Percentiles rank a stretch among this genome's conserved stretches.
These are phyloP conservation scores for Diacarnus erythraeanus DNA, from an alignment of 37 sponge, comb jelly and placozoan genomes.

Conservation along the genomic window DNA sequence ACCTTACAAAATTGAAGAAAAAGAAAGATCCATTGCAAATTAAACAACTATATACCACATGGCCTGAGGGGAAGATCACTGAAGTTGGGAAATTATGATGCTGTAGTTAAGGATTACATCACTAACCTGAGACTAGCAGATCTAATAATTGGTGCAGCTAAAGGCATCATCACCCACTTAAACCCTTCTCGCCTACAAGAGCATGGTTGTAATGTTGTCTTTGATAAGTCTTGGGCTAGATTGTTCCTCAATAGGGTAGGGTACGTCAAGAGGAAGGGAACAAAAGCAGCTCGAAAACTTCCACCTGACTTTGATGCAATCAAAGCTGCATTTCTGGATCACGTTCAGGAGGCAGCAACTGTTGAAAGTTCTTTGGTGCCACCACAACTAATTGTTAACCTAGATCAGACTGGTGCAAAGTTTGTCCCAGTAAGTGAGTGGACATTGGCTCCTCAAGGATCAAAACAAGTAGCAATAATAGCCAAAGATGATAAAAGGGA, in stretches of 20 bases:
- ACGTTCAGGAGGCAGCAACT: neutral
- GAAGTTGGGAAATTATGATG: neutral
- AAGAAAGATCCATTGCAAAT: neutral
- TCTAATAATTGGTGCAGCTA: conserved; percentile 4
- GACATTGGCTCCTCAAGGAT: conserved; percentile 20
- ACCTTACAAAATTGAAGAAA: neutral
- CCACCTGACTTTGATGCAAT: conserved; percentile 19
- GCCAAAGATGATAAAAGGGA: conserved; percentile 30
- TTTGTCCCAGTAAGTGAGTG: conserved; percentile 12
- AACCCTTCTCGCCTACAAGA: neutral
- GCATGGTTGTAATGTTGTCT: conserved; percentile 32
- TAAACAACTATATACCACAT: neutral
- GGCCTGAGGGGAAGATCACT: neutral
- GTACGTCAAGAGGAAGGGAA: conserved; percentile 31
- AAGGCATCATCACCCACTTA: conserved; percentile 8
- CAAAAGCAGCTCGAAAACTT: conserved; percentile 9
- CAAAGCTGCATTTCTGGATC: conserved; percentile 16
- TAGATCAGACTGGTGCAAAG: conserved; percentile 32
- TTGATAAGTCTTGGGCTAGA: conserved; percentile 9
- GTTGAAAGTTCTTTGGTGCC: neutral
- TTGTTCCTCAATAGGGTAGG: neutral
- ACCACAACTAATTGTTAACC: conserved; percentile 8
- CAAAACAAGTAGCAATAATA: conserved; percentile 11
- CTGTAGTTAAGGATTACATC: neutral
- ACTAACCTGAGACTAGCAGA: conserved; percentile 19